phyloP scores from a whole-genome alignment of 1,140 invertebrate species.

The Bombus impatiens region DNA sequence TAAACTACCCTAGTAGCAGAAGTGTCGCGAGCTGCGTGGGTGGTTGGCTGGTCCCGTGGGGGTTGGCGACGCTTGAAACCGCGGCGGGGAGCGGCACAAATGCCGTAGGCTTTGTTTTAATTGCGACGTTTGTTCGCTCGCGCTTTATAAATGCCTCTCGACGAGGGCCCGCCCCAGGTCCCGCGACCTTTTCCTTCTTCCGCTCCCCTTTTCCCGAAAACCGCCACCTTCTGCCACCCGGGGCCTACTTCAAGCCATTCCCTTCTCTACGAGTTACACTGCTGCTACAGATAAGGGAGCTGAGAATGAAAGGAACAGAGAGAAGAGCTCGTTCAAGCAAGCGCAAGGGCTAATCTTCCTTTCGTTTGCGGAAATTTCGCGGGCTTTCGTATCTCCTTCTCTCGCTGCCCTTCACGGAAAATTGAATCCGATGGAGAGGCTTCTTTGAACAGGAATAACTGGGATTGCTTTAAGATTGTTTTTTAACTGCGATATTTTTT shows the following conservation, averaged over 20 bases:
- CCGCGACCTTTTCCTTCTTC: slow-evolving; percentile 38
- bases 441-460: not conserved
- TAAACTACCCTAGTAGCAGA: slow-evolving; percentile 22
- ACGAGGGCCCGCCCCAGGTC: not conserved
- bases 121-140: slow-evolving; percentile 68
- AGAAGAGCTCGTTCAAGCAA: not conserved
- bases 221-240: slow-evolving; percentile 10
- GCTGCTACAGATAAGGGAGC: slow-evolving; percentile 14
- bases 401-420: not conserved
- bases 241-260: not conserved
- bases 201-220: not conserved
- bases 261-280: not conserved
- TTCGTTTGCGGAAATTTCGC: slow-evolving; percentile 24
- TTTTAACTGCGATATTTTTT: not conserved
- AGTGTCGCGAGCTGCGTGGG: slow-evolving; percentile 22
- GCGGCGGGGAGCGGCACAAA: slow-evolving; percentile 52
- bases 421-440: not conserved
- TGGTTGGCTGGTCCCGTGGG: slow-evolving; percentile 37
- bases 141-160: slow-evolving; percentile 55
- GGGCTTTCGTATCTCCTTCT: not conserved
- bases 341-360: slow-evolving; percentile 23
- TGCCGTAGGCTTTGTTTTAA: slow-evolving; percentile 71
- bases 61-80: slow-evolving; percentile 39
- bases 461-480: not conserved
- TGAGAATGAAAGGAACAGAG: too few relatives aligned